phyloP scores from a whole-genome alignment of 2,113 vertebrate genomes.

The Urocolius indicus region DNA sequence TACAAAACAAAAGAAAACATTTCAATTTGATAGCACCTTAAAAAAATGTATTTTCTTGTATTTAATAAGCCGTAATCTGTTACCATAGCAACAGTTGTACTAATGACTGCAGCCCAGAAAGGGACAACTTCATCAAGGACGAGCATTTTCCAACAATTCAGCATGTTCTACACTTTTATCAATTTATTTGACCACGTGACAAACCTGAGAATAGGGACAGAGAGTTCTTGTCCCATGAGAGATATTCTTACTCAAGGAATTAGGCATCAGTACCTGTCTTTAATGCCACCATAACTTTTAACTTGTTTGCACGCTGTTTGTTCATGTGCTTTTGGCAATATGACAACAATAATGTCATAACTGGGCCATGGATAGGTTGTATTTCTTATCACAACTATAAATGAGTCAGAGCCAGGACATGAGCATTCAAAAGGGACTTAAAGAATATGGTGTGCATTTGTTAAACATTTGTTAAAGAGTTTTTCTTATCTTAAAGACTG shows the following conservation, averaged over 20 bases:
- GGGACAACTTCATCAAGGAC: neutral
- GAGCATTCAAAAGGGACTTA: neutral
- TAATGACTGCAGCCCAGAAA: neutral
- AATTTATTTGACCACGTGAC: neutral
- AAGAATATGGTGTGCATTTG: neutral
- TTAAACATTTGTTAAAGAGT: neutral
- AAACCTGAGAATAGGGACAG: neutral
- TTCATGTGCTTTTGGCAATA: neutral
- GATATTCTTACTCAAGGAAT: neutral
- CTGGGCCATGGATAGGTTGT: rapidly evolving
- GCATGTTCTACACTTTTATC: neutral
- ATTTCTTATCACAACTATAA: neutral
- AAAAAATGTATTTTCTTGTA: neutral
- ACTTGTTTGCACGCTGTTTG: neutral
- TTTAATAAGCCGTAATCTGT: neutral
- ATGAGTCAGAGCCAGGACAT: neutral
- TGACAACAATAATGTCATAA: neutral
- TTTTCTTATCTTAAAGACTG: neutral
- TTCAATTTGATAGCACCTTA: neutral
- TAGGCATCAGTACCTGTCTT: neutral
- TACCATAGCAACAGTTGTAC: neutral
- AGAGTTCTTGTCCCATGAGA: neutral
- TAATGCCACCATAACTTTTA: neutral
- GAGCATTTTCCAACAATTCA: neutral
- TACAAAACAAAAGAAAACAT: neutral